Percentiles rank a stretch among this genome's conserved stretches.
phyloP scores from a whole-genome alignment of 2,888 invertebrate species.

The Morinoia aosen region DNA sequence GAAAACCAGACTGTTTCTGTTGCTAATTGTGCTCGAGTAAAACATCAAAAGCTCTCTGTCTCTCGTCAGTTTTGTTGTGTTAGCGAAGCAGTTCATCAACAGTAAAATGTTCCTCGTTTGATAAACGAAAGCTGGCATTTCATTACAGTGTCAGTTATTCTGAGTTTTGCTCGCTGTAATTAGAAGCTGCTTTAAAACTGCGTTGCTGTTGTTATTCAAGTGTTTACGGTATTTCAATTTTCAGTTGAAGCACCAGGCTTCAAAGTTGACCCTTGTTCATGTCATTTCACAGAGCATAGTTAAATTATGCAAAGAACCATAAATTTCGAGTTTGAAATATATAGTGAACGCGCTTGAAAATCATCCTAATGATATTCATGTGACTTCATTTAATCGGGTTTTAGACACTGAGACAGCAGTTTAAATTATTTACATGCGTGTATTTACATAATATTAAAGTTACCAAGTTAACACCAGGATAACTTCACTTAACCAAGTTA shows the following conservation, averaged over 20 bases:
- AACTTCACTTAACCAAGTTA: background rate
- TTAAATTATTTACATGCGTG: too few relatives aligned
- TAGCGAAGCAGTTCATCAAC: background rate
- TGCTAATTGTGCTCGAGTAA: slow-evolving; percentile 24
- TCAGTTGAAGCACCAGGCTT: background rate
- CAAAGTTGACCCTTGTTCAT: background rate
- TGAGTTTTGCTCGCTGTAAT: too few relatives aligned
- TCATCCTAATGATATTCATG: background rate
- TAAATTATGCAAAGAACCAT: background rate
- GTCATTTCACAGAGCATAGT: background rate
- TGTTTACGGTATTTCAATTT: background rate
- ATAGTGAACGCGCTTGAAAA: background rate
- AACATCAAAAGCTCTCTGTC: background rate
- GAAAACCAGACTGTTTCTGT: slow-evolving; percentile 48
- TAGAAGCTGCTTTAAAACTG: too few relatives aligned
- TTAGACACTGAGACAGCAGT: too few relatives aligned
- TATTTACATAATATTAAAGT: too few relatives aligned
- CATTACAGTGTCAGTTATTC: background rate
- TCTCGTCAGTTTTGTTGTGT: background rate
- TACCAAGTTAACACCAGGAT: too few relatives aligned
- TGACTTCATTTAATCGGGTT: background rate
- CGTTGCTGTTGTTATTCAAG: background rate
- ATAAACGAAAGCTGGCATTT: background rate
- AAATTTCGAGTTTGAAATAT: background rate
- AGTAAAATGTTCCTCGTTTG: background rate